Conservation (phyloP, 2,888 invertebrate species). For the Tanaodytes sp. region DNA sequence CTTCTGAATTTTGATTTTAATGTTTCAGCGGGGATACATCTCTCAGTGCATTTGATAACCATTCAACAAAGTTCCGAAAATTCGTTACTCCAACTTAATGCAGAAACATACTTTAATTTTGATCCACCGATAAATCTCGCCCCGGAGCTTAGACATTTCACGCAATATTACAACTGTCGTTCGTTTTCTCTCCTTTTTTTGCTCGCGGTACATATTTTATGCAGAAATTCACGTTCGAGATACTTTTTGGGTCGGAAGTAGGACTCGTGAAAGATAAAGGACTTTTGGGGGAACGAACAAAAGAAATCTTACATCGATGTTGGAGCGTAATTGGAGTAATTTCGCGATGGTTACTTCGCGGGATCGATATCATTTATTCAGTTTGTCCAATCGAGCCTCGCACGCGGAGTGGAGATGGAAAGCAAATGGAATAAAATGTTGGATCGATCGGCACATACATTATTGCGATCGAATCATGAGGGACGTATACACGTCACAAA, state of each 20-base stretch:
- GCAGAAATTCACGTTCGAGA: conserved; percentile 29
- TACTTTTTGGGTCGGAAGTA: conserved; percentile 15
- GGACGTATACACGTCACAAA: conserved; percentile 48
- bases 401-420: no score
- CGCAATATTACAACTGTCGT: conserved; percentile 36
- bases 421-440: no score
- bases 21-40: no score
- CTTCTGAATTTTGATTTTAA: no score
- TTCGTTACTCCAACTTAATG: no score
- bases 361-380: conserved; percentile 32
- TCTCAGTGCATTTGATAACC: no score
- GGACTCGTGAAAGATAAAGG: conserved; percentile 19
- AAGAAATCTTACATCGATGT: conserved; percentile 9
- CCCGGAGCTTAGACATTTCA: conserved; percentile 24
- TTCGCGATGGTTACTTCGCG: conserved; percentile 27
- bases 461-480: conserved; percentile 51
- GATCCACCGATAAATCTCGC: conserved; percentile 16
- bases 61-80: no score
- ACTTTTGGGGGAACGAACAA: no score
- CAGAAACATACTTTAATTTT: conserved; percentile 25
- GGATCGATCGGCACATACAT: conserved; percentile 56
- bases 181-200: conserved; percentile 14
- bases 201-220: conserved; percentile 27
- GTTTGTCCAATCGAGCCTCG: no score
- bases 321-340: conserved; percentile 23